Evolutionary conservation across 2,888 invertebrate species (phyloP).

Genomic region (Oscheius myriophilus): DNA sequence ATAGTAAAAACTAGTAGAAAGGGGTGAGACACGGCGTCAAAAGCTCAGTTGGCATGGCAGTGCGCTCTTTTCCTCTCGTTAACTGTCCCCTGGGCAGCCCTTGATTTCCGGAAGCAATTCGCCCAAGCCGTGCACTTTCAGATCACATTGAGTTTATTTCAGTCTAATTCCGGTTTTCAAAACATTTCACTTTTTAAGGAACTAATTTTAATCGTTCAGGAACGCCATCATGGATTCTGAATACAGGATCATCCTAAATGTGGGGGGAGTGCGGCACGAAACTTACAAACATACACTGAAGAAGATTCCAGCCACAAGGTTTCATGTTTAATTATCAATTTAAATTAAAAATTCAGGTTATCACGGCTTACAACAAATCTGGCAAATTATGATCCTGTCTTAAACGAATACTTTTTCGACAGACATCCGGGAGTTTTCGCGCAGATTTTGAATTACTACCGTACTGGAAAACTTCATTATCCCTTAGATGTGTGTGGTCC

Average conservation of each 20-base stretch:
- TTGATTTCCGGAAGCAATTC: conserved; percentile 1
- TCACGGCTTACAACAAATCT: conserved; percentile 86
- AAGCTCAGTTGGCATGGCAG: no score
- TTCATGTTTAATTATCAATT: conserved; percentile 1
- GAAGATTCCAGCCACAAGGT: conserved; percentile 86
- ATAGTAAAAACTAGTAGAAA: no score
- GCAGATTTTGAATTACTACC: conserved; percentile 91
- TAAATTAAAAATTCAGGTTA: conserved; percentile 34
- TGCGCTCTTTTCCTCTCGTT: conserved; percentile 21
- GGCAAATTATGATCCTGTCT: conserved; percentile 97
- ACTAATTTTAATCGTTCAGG: conserved; percentile 33
- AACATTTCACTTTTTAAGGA: background rate
- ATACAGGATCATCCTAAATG: conserved; percentile 91
- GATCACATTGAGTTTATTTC: no score
- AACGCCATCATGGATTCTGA: conserved; percentile 67
- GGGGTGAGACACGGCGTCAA: no score
- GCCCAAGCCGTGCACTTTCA: no score
- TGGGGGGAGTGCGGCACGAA: conserved; percentile 92
- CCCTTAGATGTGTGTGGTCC: conserved; percentile 99
- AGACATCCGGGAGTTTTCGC: conserved; percentile 84
- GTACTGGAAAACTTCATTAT: conserved; percentile 91
- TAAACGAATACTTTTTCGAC: conserved; percentile 99
- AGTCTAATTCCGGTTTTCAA: no score
- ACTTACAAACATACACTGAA: conserved; percentile 79
- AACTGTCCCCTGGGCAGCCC: conserved; percentile 18